Evolutionary conservation across 2,888 invertebrate species (phyloP).

Genomic region (Metacarcinus magister): DNA sequence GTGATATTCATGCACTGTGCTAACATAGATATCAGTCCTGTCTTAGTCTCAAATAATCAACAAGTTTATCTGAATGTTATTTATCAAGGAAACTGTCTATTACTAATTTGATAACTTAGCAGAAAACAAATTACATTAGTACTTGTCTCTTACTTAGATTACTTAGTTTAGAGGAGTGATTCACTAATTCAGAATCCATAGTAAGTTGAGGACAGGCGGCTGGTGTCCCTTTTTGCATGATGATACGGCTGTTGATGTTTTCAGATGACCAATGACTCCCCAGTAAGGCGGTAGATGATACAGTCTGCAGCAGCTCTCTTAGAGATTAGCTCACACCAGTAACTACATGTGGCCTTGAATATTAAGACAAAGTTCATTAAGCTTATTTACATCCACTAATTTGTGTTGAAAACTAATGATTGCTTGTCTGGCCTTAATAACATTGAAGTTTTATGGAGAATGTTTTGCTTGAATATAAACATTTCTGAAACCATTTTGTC

Average conservation of each 20-base stretch:
- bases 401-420: neutral
- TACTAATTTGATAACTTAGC: neutral
- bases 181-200: neutral
- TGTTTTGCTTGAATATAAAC: neutral
- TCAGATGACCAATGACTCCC: constrained; percentile 75
- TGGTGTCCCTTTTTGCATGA: constrained; percentile 50
- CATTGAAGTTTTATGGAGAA: neutral
- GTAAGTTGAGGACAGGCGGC: neutral
- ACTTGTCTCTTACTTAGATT: neutral
- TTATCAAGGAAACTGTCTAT: neutral
- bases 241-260: constrained; percentile 66
- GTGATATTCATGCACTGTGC: neutral
- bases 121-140: neutral
- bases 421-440: neutral
- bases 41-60: neutral
- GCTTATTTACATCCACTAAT: constrained; percentile 61
- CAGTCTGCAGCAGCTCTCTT: constrained; percentile 61
- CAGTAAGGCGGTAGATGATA: constrained; percentile 74
- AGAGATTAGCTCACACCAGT: constrained; percentile 52
- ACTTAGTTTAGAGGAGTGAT: constrained; percentile 5
- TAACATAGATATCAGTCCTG: constrained; percentile 8
- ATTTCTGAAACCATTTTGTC: constrained; percentile 21
- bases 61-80: neutral
- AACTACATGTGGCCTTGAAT: neutral
- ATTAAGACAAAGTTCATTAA: neutral